Conservation (phyloP, 2,888 invertebrate genomes). For the Luperina testacea region DNA sequence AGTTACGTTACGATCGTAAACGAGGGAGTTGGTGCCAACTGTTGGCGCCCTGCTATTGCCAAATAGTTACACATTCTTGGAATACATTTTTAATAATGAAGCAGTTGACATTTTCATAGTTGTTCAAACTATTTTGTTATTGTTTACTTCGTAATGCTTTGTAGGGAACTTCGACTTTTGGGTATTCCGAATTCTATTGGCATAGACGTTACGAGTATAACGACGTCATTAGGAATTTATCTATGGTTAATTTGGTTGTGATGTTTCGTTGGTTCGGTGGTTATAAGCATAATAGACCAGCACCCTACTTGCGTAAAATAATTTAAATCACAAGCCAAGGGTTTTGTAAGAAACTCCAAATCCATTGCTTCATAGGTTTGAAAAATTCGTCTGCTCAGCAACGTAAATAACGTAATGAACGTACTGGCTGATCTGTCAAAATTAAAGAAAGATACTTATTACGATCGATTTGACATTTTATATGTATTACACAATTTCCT, state of each 20-base stretch:
- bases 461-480: too few relatives aligned
- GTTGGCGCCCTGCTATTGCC: slow-evolving; percentile 53
- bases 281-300: background rate
- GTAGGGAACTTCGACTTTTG: background rate
- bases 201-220: background rate
- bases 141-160: background rate
- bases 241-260: too few relatives aligned
- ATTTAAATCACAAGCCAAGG: too few relatives aligned
- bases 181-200: background rate
- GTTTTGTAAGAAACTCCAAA: too few relatives aligned
- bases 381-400: too few relatives aligned
- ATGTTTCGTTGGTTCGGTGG: background rate
- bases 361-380: too few relatives aligned
- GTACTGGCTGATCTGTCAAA: too few relatives aligned
- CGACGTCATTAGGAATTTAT: background rate
- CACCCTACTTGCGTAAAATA: too few relatives aligned
- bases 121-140: slow-evolving; percentile 14
- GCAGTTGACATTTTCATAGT: slow-evolving; percentile 41
- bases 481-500: too few relatives aligned
- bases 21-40: slow-evolving; percentile 42
- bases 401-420: too few relatives aligned
- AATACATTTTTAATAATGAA: slow-evolving; percentile 38
- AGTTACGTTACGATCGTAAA: slow-evolving; percentile 45
- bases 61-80: slow-evolving; percentile 48
- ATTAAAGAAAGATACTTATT: too few relatives aligned